A percentile compares a stretch with the other conserved stretches of the same genome.
phyloP scores from a whole-genome alignment of 2,113 vertebrate species.

The Aplodontia rufa region DNA sequence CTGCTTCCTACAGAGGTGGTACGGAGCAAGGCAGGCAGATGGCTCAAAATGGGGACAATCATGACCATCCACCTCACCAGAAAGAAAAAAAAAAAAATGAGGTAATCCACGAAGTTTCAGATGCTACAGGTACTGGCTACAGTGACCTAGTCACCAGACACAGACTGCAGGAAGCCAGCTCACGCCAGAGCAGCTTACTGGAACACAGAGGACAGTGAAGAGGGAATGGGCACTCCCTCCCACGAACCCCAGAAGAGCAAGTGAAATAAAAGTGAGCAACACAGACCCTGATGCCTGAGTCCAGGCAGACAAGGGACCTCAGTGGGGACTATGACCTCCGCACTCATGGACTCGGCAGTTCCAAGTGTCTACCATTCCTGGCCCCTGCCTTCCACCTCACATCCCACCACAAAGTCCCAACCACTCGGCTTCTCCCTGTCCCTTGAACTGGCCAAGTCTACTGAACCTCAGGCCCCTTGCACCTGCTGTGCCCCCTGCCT shows the following conservation, averaged over 20 bases:
- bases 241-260: neutral
- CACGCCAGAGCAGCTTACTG: rapidly evolving
- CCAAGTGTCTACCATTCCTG: too few relatives aligned
- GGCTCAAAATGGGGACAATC: neutral
- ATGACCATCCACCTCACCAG: neutral
- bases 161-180: neutral
- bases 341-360: rapidly evolving
- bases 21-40: neutral
- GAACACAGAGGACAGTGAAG: neutral
- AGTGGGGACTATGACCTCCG: neutral
- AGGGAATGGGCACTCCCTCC: neutral
- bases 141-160: rapidly evolving
- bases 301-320: neutral
- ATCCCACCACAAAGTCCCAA: neutral
- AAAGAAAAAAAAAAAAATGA: too few relatives aligned
- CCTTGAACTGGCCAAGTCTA: neutral
- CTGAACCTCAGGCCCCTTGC: neutral
- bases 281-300: too few relatives aligned
- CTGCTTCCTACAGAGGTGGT: neutral
- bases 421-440: neutral
- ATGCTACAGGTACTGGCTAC: rapidly evolving
- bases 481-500: neutral
- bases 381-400: neutral
- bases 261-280: neutral
- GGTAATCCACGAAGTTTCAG: neutral